Conservation (phyloP, 2,113 vertebrate species). For the Indicator indicator region DNA sequence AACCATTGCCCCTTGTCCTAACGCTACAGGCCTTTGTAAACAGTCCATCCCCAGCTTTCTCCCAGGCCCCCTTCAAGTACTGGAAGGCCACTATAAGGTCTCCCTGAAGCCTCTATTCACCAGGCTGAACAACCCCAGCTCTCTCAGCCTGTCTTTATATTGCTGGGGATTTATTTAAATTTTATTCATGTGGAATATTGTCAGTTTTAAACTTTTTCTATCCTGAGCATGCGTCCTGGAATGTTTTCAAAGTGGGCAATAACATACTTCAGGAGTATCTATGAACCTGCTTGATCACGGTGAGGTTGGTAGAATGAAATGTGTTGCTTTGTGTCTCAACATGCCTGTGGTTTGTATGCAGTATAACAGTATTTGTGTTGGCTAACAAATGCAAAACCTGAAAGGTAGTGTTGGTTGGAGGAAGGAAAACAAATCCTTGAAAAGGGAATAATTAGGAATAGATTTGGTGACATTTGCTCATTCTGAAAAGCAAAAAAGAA, state of each 20-base stretch:
- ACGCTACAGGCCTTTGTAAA: too few species aligned
- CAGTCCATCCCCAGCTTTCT: too few species aligned
- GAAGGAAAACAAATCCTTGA: neutral
- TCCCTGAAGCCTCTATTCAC: too few species aligned
- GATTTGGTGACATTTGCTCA: neutral
- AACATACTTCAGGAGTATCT: neutral
- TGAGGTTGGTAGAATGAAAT: neutral
- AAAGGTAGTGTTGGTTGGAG: neutral
- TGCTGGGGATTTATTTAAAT: too few species aligned
- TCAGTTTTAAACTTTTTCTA: neutral
- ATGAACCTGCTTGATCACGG: accelerated
- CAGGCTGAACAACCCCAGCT: too few species aligned
- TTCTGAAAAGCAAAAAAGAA: neutral
- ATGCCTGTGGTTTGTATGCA: constrained; percentile 14
- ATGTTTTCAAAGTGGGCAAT: neutral
- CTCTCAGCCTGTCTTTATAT: too few species aligned
- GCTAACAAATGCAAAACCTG: constrained; percentile 1
- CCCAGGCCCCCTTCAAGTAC: too few species aligned
- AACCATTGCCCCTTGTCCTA: too few species aligned
- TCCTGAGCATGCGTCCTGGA: neutral
- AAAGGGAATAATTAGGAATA: neutral
- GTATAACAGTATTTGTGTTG: neutral
- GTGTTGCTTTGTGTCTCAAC: constrained; percentile 23
- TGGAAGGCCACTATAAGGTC: too few species aligned
- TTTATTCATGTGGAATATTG: neutral